These are phyloP conservation scores for Haemorhous mexicanus DNA, from an alignment of 2,113 vertebrate species.

Conservation along the genomic window DNA sequence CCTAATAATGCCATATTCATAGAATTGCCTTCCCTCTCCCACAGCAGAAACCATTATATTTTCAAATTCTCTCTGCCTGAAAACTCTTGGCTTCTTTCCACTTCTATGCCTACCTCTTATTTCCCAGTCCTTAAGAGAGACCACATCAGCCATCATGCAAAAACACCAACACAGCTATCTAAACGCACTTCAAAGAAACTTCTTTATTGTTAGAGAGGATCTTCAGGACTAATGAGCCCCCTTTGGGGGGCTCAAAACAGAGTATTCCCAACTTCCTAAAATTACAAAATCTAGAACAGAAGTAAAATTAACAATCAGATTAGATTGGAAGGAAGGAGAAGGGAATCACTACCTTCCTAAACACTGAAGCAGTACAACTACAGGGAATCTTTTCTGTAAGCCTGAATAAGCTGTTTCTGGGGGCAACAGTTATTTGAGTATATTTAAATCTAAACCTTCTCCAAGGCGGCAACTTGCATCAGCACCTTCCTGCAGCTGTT, in stretches of 20 bases:
- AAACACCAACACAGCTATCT: background rate
- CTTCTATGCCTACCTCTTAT: background rate
- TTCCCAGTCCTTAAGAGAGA: background rate
- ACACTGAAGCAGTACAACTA: background rate
- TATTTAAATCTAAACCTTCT: conserved; percentile 4
- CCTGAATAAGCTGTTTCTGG: background rate
- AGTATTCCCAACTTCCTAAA: background rate
- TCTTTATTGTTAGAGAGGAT: background rate
- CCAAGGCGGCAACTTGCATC: background rate
- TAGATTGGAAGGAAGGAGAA: background rate
- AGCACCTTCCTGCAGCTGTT: conserved; percentile 4
- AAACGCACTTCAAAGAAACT: background rate
- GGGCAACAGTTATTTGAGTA: background rate
- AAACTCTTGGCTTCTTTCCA: background rate
- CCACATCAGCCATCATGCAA: background rate
- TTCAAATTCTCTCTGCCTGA: background rate
- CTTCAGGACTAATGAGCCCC: background rate
- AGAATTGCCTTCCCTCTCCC: background rate
- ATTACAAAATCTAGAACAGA: background rate
- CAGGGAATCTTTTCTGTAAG: background rate
- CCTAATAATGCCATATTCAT: background rate
- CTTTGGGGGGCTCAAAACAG: background rate
- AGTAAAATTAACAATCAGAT: background rate
- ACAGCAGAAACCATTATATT: background rate
- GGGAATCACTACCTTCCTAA: background rate